phyloP scores from a whole-genome alignment of 2,797 vertebrate species.

The Cryptoprocta ferox region DNA sequence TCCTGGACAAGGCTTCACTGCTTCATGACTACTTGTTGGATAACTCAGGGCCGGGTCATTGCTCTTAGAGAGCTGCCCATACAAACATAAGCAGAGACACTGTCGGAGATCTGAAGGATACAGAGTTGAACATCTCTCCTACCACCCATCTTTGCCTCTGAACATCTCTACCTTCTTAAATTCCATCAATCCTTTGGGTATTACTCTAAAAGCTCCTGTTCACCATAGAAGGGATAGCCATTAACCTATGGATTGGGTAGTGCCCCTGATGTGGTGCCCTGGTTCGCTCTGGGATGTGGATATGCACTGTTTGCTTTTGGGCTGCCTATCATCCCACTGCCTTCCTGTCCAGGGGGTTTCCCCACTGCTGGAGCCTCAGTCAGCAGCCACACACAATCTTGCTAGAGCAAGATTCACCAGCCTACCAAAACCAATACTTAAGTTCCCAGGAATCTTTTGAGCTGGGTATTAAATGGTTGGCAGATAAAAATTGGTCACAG shows the following conservation, averaged over 20 bases:
- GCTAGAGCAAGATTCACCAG: background rate
- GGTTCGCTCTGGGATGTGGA: background rate
- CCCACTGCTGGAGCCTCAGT: background rate
- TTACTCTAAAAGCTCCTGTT: background rate
- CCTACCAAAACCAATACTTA: background rate
- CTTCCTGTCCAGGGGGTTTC: background rate
- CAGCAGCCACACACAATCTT: too few relatives aligned
- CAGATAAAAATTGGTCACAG: background rate
- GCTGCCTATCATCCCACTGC: background rate
- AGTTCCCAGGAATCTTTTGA: background rate
- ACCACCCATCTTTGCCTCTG: background rate
- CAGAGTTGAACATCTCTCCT: background rate
- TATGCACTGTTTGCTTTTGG: background rate
- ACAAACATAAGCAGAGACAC: background rate
- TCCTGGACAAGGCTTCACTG: background rate
- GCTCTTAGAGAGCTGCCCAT: background rate
- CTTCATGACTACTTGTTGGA: background rate
- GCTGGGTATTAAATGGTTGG: background rate
- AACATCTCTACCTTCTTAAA: background rate
- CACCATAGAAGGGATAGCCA: background rate
- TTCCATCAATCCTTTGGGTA: background rate
- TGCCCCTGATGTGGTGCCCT: fast-evolving
- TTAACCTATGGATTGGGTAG: background rate
- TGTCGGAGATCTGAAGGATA: background rate
- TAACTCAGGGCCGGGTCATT: background rate